Percentiles rank a stretch among this genome's conserved stretches.
Evolutionary conservation across 2,113 vertebrate species (phyloP).

Genomic region (Paradoxurus hermaphroditus): DNA sequence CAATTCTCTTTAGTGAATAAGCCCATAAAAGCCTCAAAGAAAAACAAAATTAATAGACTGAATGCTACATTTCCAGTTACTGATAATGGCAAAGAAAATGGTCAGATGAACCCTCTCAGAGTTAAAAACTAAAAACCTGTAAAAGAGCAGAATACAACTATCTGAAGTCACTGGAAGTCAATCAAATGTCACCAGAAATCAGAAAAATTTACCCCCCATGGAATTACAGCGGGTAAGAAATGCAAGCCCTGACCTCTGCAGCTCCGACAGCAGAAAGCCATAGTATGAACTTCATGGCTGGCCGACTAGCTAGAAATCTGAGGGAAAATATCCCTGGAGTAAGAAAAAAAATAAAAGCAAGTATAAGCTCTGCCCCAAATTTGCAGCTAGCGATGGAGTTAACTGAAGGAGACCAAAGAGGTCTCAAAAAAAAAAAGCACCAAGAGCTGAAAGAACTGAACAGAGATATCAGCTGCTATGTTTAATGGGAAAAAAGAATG

Average conservation of each 20-base stretch:
- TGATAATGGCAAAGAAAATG: neutral
- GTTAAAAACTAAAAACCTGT: slow-evolving; percentile 29
- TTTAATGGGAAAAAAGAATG: neutral
- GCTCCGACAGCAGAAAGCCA: neutral
- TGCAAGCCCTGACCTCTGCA: neutral
- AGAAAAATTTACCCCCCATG: neutral
- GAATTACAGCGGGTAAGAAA: neutral
- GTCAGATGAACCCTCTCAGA: neutral
- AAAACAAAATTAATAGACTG: slow-evolving; percentile 27
- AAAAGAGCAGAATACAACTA: slow-evolving; percentile 28
- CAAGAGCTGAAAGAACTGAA: neutral
- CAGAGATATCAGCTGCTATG: neutral
- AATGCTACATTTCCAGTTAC: neutral
- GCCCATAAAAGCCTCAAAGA: slow-evolving; percentile 19
- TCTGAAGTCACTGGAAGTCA: slow-evolving; percentile 1
- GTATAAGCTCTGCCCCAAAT: neutral
- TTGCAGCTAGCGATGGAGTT: neutral
- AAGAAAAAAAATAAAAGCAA: neutral
- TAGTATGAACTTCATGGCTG: neutral
- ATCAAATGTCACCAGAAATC: neutral
- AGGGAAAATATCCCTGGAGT: neutral
- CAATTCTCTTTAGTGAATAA: slow-evolving; percentile 12
- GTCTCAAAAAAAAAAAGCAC: neutral
- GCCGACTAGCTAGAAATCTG: neutral
- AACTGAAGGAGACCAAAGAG: neutral